Evolutionary conservation across 2,113 vertebrate species (phyloP).

Genomic region (Sinosuthora webbiana): DNA sequence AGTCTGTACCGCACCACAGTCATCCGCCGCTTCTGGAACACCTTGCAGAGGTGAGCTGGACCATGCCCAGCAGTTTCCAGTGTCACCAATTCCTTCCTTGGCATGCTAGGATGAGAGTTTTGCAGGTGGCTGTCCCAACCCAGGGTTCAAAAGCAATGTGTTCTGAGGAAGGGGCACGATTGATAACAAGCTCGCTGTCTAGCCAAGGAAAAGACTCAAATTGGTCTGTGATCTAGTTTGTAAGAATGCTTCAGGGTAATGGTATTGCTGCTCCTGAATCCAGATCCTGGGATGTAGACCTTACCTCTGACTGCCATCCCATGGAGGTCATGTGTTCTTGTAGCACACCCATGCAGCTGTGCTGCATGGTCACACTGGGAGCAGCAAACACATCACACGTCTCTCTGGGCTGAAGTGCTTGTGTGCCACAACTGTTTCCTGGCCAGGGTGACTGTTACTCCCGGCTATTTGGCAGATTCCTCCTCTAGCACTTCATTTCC

Average conservation of each 20-base stretch:
- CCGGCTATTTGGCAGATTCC: accelerated
- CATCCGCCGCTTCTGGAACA: slow-evolving; percentile 98
- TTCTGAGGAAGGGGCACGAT: background rate
- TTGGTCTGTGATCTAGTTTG: background rate
- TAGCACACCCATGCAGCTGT: background rate
- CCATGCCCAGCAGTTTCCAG: background rate
- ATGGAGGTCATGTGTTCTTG: background rate
- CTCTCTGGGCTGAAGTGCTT: background rate
- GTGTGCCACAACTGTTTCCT: background rate
- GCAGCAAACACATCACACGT: background rate
- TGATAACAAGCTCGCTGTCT: background rate
- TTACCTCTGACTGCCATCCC: background rate
- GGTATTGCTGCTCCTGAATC: background rate
- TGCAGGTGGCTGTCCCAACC: background rate
- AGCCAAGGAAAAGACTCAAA: background rate
- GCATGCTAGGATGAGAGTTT: background rate
- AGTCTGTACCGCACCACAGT: slow-evolving; percentile 94
- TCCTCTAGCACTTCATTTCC: background rate
- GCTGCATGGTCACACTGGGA: background rate
- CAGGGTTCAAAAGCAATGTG: background rate
- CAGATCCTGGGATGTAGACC: background rate
- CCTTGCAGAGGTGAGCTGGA: slow-evolving; percentile 86
- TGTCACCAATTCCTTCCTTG: background rate
- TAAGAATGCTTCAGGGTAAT: background rate
- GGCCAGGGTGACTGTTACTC: background rate